Percentiles rank a stretch among this genome's conserved stretches.
These are phyloP conservation scores for Rotaria sp. DNA, from an alignment of 2,888 invertebrate species.

Conservation along the genomic window DNA sequence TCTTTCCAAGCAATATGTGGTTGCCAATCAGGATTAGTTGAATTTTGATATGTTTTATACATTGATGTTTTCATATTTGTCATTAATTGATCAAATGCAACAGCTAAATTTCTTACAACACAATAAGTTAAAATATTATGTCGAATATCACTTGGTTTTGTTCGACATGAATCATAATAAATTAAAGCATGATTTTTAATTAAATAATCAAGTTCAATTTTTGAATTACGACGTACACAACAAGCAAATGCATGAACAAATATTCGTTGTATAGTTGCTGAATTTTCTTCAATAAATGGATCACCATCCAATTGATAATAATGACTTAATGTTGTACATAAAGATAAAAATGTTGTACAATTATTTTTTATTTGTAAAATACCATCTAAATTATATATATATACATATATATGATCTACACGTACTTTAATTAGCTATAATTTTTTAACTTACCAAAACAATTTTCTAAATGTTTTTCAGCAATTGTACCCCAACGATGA, in stretches of 20 bases:
- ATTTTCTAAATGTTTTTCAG: neutral
- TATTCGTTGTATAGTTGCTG: slow-evolving; percentile 5
- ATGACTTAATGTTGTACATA: slow-evolving; percentile 19
- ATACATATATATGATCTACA: too few relatives aligned
- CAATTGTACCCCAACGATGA: slow-evolving; percentile 9
- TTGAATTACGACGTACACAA: slow-evolving; percentile 18
- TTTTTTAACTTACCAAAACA: neutral
- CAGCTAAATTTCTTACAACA: slow-evolving; percentile 15
- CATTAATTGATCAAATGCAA: slow-evolving; percentile 18
- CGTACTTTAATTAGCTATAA: too few relatives aligned
- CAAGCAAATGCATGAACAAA: slow-evolving; percentile 31
- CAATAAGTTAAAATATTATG: slow-evolving; percentile 27
- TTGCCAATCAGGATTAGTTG: slow-evolving; percentile 23
- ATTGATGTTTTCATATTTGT: slow-evolving; percentile 17
- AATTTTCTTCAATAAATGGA: slow-evolving; percentile 21
- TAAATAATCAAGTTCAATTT: slow-evolving; percentile 22
- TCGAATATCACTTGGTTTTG: slow-evolving; percentile 25
- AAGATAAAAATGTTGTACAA: neutral
- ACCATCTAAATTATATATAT: neutral
- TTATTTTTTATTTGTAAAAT: slow-evolving; percentile 28
- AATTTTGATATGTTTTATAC: slow-evolving; percentile 31
- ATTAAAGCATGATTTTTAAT: slow-evolving; percentile 28
- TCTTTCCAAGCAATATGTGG: slow-evolving; percentile 27
- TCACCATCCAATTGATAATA: slow-evolving; percentile 23
- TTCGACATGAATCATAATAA: slow-evolving; percentile 28